phyloP scores from a whole-genome alignment of 2,888 invertebrate genomes.

The Lydus trimaculatus region DNA sequence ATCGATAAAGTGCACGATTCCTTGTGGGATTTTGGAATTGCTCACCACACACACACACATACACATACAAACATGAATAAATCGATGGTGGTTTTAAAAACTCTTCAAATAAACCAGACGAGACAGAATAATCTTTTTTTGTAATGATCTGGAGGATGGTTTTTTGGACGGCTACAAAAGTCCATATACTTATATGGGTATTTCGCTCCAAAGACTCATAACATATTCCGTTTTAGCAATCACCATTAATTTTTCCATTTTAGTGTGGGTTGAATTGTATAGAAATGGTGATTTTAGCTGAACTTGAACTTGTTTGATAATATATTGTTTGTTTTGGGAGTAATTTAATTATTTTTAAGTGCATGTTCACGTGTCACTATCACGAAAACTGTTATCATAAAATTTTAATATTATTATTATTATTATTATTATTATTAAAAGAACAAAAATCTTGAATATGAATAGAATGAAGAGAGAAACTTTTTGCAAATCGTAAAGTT shows the following conservation, averaged over 20 bases:
- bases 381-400: background rate
- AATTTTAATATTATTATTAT: too few relatives aligned
- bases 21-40: background rate
- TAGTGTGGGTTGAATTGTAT: slow-evolving; percentile 18
- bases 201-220: slow-evolving; percentile 31
- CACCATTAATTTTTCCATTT: slow-evolving; percentile 33
- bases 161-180: background rate
- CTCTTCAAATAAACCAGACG: background rate
- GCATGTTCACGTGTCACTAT: background rate
- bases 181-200: slow-evolving; percentile 20
- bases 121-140: too few relatives aligned
- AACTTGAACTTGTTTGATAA: slow-evolving; percentile 20
- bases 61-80: background rate
- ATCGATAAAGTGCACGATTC: slow-evolving; percentile 18
- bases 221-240: slow-evolving; percentile 31
- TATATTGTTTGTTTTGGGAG: slow-evolving; percentile 20
- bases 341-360: slow-evolving; percentile 28
- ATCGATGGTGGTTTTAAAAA: background rate
- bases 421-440: too few relatives aligned
- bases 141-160: background rate
- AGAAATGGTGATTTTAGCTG: slow-evolving; percentile 26
- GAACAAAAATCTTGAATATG: too few relatives aligned
- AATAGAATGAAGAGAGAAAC: background rate
- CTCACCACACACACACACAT: background rate
- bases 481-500: slow-evolving; percentile 38